Evolutionary conservation across 2,888 invertebrate species (phyloP).

Genomic region (Chymomyza procnemis): DNA sequence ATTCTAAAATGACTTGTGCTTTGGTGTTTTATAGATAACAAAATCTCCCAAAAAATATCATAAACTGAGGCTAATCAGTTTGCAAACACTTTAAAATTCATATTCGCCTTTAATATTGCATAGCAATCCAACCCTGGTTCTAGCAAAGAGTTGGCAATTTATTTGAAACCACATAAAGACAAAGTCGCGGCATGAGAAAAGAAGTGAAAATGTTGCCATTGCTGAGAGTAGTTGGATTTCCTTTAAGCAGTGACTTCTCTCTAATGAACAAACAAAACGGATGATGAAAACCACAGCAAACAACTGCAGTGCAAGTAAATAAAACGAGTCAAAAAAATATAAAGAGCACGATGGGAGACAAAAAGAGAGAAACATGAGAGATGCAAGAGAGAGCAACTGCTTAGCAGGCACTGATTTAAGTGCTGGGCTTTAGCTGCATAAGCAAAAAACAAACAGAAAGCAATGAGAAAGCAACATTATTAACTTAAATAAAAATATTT

Average conservation of each 20-base stretch:
- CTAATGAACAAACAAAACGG: conserved; percentile 71
- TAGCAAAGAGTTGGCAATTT: conserved; percentile 55
- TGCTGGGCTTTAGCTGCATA: conserved; percentile 38
- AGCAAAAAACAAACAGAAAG: conserved; percentile 36
- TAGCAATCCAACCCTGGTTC: background rate
- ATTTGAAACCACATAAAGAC: conserved; percentile 59
- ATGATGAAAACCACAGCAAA: conserved; percentile 70
- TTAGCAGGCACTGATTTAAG: conserved; percentile 43
- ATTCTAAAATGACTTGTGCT: too few relatives aligned
- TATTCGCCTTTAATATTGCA: background rate
- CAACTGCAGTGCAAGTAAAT: conserved; percentile 57
- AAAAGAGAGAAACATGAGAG: background rate
- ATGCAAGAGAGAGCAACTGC: conserved; percentile 15
- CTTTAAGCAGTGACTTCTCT: conserved; percentile 51
- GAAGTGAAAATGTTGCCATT: conserved; percentile 53
- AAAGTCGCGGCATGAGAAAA: conserved; percentile 38
- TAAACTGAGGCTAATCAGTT: too few relatives aligned
- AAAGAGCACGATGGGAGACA: background rate
- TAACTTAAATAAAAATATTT: conserved; percentile 71
- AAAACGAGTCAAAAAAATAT: conserved; percentile 19
- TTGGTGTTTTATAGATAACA: too few relatives aligned
- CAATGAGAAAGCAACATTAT: conserved; percentile 53
- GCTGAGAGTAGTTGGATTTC: conserved; percentile 17
- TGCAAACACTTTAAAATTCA: too few relatives aligned
- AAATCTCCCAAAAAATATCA: too few relatives aligned